Base-by-base conservation (phyloP, 1,140 invertebrate species). In the Drosophila pruinosa region DNA sequence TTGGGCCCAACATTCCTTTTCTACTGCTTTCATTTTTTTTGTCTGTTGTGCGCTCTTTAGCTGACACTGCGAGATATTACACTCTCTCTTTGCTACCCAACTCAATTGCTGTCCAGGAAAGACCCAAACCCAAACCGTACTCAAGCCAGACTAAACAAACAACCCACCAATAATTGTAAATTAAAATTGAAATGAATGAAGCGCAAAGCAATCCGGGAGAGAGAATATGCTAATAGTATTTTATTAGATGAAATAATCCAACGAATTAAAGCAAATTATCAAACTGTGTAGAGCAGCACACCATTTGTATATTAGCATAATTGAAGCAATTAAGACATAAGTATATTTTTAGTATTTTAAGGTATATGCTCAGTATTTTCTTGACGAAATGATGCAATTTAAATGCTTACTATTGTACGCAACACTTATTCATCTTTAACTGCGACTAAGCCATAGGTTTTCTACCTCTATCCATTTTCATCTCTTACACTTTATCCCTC, bases 181-280 rank as follows among this genome's bases (percentile, higher is more conserved):
- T 85, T 85, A 85, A 85, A 85, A 85, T 85, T 86, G 76, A 85
- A 85, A 86, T 61, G 73, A 81, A 85, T 76, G 77, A 45, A 34
- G 31, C 31, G 31, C 31, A n/a, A 34, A 12, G 12, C n/a, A n/a
- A n/a, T n/a, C n/a, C n/a, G n/a, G n/a, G n/a, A n/a, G n/a, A n/a
- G n/a, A n/a, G n/a, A n/a, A n/a, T n/a, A n/a, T n/a, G n/a, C n/a
- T n/a, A n/a, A n/a, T 34, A 12, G 31, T 34, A 12, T n/a, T 34
- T 34, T 12, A n/a, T n/a, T n/a, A n/a, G n/a, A n/a, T n/a, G n/a
- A 34, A 34, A 34, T 34, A 34, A 34, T 34, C 31, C 10, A 4
- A 34, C n/a, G n/a, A n/a, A n/a, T n/a, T n/a, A 12, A n/a, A n/a
- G n/a, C 31, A 34, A 34, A 34, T 34, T 34, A 34, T 34, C 10